Percentiles rank a stretch among this genome's conserved stretches.
phyloP scores from a whole-genome alignment of 2,113 vertebrate species.

The Spea bombifrons region DNA sequence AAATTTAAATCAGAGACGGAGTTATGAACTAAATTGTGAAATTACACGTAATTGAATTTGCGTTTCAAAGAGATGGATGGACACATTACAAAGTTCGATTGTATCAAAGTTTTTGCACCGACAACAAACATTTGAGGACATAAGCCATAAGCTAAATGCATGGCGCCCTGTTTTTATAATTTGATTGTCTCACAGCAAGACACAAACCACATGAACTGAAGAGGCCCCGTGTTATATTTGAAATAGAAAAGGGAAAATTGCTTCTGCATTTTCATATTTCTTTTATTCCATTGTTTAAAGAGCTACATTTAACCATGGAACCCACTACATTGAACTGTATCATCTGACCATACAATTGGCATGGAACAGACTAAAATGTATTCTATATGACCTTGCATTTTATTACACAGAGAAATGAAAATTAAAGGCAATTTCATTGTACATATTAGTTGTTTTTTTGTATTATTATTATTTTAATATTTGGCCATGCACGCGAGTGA shows the following conservation, averaged over 20 bases:
- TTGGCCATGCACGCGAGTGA: too few species aligned
- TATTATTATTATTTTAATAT: too few species aligned
- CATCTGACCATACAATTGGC: too few species aligned
- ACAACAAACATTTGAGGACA: slow-evolving; percentile 45
- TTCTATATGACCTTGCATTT: too few species aligned
- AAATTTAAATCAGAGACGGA: slow-evolving; percentile 55
- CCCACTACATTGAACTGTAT: too few species aligned
- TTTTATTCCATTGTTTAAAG: slow-evolving; percentile 13
- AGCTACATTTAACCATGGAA: too few species aligned
- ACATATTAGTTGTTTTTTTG: too few species aligned
- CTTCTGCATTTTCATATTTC: slow-evolving; percentile 8
- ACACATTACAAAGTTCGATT: slow-evolving; percentile 52
- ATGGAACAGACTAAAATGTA: too few species aligned
- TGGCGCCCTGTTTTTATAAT: slow-evolving; percentile 21
- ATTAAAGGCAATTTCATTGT: too few species aligned
- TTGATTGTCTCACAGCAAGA: slow-evolving; percentile 18
- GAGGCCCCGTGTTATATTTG: neutral
- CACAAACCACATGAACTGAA: slow-evolving; percentile 38
- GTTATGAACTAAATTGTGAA: slow-evolving; percentile 58
- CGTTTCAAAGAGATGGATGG: slow-evolving; percentile 51
- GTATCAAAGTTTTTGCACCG: slow-evolving; percentile 53
- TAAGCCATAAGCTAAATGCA: slow-evolving; percentile 46
- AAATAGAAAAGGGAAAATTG: neutral
- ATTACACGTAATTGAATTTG: slow-evolving; percentile 55
- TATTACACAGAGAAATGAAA: too few species aligned